Conservation (phyloP, 2,797 vertebrate species). For the Megalops cyprinoides region DNA sequence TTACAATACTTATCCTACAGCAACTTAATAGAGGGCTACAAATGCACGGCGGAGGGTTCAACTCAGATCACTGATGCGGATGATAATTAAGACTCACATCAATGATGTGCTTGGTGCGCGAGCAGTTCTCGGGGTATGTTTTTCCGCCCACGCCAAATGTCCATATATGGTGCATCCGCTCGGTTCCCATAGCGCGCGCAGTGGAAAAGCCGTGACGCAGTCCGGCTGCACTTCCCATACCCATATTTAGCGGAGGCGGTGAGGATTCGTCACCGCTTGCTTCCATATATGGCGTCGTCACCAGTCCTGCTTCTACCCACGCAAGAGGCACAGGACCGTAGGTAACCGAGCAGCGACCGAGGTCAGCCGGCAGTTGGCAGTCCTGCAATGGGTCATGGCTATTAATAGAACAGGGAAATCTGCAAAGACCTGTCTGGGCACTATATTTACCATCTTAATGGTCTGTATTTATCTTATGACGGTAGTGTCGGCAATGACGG, state of each 20-base stretch:
- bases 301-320: conserved; percentile 50
- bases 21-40: background rate
- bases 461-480: too few relatives aligned
- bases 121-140: conserved; percentile 42
- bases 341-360: conserved; percentile 58
- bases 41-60: background rate
- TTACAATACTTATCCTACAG: background rate
- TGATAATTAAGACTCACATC: background rate
- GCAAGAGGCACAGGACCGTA: conserved; percentile 20
- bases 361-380: conserved; percentile 57
- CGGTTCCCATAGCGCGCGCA: conserved; percentile 54
- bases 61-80: background rate
- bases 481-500: too few relatives aligned
- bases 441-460: background rate
- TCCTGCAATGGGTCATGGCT: conserved; percentile 15
- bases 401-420: conserved; percentile 35
- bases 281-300: conserved; percentile 71
- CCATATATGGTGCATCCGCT: conserved; percentile 74
- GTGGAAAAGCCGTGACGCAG: conserved; percentile 72
- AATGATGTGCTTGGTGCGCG: background rate
- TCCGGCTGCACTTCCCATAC: conserved; percentile 43
- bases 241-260: conserved; percentile 32
- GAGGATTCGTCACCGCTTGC: conserved; percentile 55
- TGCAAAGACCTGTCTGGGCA: background rate
- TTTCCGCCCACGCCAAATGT: conserved; percentile 49